Evolutionary conservation across 2,113 vertebrate genomes (phyloP).

Genomic region (Bungarus multicinctus): DNA sequence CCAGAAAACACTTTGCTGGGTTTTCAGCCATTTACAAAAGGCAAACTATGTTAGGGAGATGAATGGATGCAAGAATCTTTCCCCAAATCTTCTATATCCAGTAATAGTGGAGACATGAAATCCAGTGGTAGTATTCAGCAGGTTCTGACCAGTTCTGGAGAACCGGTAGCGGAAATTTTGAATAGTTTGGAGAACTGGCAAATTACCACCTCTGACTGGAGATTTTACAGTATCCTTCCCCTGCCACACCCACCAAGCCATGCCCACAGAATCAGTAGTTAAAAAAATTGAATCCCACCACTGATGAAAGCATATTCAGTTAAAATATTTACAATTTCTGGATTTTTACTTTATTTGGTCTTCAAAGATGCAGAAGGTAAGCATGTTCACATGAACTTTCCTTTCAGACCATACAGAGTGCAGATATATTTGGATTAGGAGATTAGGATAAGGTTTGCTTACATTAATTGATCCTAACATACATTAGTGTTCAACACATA

Average conservation of each 20-base stretch:
- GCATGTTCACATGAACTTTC: not conserved
- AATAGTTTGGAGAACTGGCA: too few relatives aligned
- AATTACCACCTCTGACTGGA: too few relatives aligned
- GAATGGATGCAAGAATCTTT: not conserved
- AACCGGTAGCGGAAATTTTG: too few relatives aligned
- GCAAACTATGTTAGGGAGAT: not conserved
- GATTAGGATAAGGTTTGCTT: not conserved
- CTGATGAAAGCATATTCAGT: too few relatives aligned
- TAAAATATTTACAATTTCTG: not conserved
- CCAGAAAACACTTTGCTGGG: not conserved
- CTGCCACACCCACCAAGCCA: too few relatives aligned
- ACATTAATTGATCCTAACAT: not conserved
- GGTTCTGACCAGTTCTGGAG: too few relatives aligned
- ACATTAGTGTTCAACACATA: not conserved
- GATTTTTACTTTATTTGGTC: not conserved
- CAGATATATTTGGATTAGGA: not conserved
- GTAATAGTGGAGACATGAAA: not conserved
- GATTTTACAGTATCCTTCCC: too few relatives aligned
- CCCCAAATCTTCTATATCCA: not conserved
- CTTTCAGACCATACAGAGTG: not conserved
- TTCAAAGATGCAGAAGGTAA: not conserved
- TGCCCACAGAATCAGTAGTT: too few relatives aligned
- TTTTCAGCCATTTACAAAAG: not conserved
- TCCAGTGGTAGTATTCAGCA: too few relatives aligned
- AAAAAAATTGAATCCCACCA: too few relatives aligned